Evolutionary conservation across 2,113 vertebrate genomes (phyloP), one percentile per base, ranked within the genome.

Genomic region (Psilopsiagon aymara): DNA sequence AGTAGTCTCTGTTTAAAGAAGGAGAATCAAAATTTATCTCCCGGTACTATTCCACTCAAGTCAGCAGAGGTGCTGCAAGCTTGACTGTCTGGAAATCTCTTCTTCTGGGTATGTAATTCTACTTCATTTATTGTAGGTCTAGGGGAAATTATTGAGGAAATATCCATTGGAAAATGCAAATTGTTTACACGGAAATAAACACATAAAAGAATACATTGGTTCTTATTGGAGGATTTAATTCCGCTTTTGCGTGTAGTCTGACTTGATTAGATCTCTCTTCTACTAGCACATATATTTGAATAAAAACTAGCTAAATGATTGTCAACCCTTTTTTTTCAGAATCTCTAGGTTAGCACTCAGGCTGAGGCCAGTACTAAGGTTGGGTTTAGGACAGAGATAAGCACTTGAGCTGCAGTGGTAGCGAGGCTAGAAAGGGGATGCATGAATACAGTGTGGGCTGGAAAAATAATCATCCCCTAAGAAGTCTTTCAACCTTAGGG

Each of bases 141-240:
- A 57, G 39, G 4, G 19, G 9, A 55, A 24, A 52, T 10, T 16
- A 35, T 43, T 73, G 53, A 55, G 13, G 21, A 75, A 76, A 71
- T 60, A 53, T 27, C 14, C 8, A 7, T 16, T 59, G 17, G 17
- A 64, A 90, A 92, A 76, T 41, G 3, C 3, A 62, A 85, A 47
- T 57, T 59, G 1, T 84, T 88, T 87, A 20, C 17, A 11, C 13
- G 29, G 1, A 18, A 39, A 28, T 76, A 60, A 49, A 21, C 9
- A 68, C 4, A 19, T 74, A 28, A n/a, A 44, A 53, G 0, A 31
- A 68, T 33, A 55, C 1, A 19, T n/a, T 13, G 2, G 2, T 35
- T 57, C 11, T 66, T 41, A 21, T 1, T 77, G 44, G 64, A 77
- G 25, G 6, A 80, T 11, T 62, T 87, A 39, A 76, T 46, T 37